Evolutionary conservation across 2,888 invertebrate species (phyloP).

Genomic region (Cosmia trapezina): DNA sequence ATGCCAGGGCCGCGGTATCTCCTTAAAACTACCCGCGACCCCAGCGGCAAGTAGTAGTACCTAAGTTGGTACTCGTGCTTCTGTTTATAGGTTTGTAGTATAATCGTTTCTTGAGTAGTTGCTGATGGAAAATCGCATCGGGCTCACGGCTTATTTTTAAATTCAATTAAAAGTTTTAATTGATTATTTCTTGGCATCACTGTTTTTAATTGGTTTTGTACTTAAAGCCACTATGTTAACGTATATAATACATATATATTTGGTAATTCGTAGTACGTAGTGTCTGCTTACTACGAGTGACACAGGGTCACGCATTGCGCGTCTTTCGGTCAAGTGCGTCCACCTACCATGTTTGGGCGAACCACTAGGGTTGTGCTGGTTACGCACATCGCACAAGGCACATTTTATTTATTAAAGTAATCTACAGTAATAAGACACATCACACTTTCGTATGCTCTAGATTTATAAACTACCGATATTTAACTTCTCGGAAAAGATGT

Average conservation of each 20-base stretch:
- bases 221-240: background rate
- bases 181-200: background rate
- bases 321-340: conserved; percentile 80
- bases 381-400: background rate
- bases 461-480: background rate
- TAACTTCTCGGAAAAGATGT: conserved; percentile 14
- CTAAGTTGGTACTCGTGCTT: background rate
- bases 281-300: conserved; percentile 48
- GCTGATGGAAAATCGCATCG: background rate
- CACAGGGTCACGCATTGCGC: conserved; percentile 68
- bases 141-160: background rate
- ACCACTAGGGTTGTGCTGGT: conserved; percentile 23
- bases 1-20: no score
- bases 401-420: background rate
- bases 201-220: background rate
- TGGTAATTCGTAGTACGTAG: conserved; percentile 30
- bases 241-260: background rate
- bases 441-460: background rate
- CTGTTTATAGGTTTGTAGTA: background rate
- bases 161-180: background rate
- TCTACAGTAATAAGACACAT: background rate
- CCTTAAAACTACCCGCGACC: no score
- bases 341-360: conserved; percentile 70
- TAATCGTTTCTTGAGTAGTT: background rate
- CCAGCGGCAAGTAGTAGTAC: no score